These are phyloP conservation scores for Callopanchax toddi DNA, from an alignment of 2,113 vertebrate genomes.

Conservation along the genomic window DNA sequence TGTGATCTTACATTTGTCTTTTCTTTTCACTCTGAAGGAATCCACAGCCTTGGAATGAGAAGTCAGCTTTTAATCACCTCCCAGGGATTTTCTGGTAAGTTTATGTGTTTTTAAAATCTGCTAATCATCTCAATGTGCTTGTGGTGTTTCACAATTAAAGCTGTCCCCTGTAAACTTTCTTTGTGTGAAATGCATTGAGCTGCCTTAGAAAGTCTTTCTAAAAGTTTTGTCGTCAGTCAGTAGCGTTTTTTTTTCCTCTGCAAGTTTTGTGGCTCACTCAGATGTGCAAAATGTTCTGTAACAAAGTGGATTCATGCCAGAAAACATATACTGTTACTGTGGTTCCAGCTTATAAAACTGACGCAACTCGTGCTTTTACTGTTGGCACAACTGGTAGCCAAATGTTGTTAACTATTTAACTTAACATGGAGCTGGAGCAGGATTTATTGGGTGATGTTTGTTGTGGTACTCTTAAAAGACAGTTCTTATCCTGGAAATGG, in stretches of 20 bases:
- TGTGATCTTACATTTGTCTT: constrained; percentile 53
- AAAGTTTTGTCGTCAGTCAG: constrained; percentile 2
- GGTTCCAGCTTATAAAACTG: constrained; percentile 53
- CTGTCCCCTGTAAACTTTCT: constrained; percentile 29
- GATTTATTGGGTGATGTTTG: constrained; percentile 38
- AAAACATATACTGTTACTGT: constrained; percentile 46
- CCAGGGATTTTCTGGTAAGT: constrained; percentile 59
- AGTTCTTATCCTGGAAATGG: constrained; percentile 33
- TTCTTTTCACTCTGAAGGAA: constrained; percentile 42
- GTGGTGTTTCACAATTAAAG: constrained; percentile 24
- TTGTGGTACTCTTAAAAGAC: constrained; percentile 36
- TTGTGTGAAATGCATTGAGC: constrained; percentile 13
- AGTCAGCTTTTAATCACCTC: constrained; percentile 38
- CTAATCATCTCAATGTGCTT: constrained; percentile 28
- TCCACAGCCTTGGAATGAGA: constrained; percentile 55
- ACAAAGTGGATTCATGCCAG: constrained; percentile 38
- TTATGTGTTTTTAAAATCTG: constrained; percentile 32
- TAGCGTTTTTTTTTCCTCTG: constrained; percentile 20
- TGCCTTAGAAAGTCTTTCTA: constrained; percentile 1
- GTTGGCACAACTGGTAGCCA: constrained; percentile 55
- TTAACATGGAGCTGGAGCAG: constrained; percentile 33
- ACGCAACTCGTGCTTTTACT: constrained; percentile 52
- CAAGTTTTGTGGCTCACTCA: constrained; percentile 17
- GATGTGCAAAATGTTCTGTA: constrained; percentile 15
- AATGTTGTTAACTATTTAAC: constrained; percentile 56